A percentile compares a stretch with the other conserved stretches of the same genome.
phyloP scores from a whole-genome alignment of 2,113 vertebrate species.

The Camelus dromedarius region DNA sequence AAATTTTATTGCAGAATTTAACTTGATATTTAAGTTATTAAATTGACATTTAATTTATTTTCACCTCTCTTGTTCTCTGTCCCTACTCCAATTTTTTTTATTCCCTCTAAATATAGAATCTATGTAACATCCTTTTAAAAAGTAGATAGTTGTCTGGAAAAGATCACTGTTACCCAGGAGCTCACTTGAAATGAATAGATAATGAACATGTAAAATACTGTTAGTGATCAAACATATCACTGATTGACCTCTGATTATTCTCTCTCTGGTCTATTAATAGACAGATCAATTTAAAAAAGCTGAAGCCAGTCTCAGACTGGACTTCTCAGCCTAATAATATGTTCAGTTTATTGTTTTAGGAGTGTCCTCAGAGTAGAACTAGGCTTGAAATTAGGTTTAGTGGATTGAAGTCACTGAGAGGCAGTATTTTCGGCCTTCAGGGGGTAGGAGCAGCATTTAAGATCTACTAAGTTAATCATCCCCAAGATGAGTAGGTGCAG shows the following conservation, averaged over 20 bases:
- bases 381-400: conserved; percentile 1
- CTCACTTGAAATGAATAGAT: not conserved
- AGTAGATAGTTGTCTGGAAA: not conserved
- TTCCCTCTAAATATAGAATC: conserved; percentile 16
- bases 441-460: conserved; percentile 3
- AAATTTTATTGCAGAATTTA: conserved; percentile 60
- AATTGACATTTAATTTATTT: conserved; percentile 62
- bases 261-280: conserved; percentile 31
- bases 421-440: conserved; percentile 3
- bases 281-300: conserved; percentile 8
- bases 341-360: conserved; percentile 40
- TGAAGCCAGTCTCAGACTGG: not conserved
- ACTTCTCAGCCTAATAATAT: not conserved
- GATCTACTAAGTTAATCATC: conserved; percentile 18
- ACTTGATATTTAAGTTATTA: conserved; percentile 58
- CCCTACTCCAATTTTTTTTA: conserved; percentile 30
- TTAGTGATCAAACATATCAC: not conserved
- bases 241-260: conserved; percentile 4
- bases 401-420: conserved; percentile 33
- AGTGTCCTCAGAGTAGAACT: conserved; percentile 4
- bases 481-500: not conserved
- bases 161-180: not conserved
- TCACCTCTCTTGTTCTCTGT: conserved; percentile 27
- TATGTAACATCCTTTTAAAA: conserved; percentile 41
- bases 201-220: conserved; percentile 41